Base-by-base conservation (phyloP, 2,888 invertebrate genomes). In the Crocallis elinguaria region DNA sequence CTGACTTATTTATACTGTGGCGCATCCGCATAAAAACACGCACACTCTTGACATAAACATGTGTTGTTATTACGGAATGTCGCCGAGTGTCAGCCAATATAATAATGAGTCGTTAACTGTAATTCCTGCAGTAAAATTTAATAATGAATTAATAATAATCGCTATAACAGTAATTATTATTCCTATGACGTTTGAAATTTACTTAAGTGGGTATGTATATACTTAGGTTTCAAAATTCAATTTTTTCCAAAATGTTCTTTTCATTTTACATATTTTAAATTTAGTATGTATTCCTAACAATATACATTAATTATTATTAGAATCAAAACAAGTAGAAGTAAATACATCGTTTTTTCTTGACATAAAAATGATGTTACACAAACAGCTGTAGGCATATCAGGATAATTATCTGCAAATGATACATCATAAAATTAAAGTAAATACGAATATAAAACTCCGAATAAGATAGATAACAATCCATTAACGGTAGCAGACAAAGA, bases 401-500 rank as follows among this genome's bases (percentile, higher is more conserved):
- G 25, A 39, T 19, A 29, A 7, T 8, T 16, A 14, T 25, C n/a
- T 19, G 49, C 39, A 46, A 35, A 51, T 32, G 46, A 49, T 52
- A 53, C 37, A 33, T 57, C 38, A 39, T 52, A 54, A 54, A 62
- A 52, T 44, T 25, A 57, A 54, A 54, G 36, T 50, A 38, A 56
- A 56, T 59, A 64, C 58, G 64, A 73, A 69, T 55, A 73, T 68
- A 70, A 72, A 73, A 74, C 68, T 66, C 74, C 76, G 79, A 37
- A 27, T 37, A 14, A 35, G 50, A 57, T 45, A 35, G 52, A 57
- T 55, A 83, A 86, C 84, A 86, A 86, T 84, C 79, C 82, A 86
- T 87, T 86, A 86, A 77, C 79, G 79, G 77, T 69, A 74, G 79
- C 76, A 72, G 81, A 82, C 73, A 73, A 74, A 69, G 79, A 72